phyloP scores from a whole-genome alignment of 2,888 invertebrate genomes.

The Chymomyza amoena region DNA sequence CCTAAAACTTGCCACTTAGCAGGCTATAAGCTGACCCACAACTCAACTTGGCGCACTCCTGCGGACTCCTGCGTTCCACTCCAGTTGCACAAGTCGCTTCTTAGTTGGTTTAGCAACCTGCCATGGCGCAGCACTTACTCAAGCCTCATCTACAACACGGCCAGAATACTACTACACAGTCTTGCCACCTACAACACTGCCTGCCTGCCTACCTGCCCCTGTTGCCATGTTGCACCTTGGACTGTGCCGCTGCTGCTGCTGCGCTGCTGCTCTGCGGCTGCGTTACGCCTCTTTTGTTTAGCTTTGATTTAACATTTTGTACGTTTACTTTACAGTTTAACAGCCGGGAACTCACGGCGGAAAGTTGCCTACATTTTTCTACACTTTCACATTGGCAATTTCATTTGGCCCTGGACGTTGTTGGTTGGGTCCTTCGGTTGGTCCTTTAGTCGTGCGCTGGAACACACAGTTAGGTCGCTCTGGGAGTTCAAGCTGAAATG shows the following conservation, averaged over 20 bases:
- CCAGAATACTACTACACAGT: conserved; percentile 47
- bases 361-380: conserved; percentile 51
- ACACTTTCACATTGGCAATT: conserved; percentile 69
- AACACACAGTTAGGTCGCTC: conserved; percentile 39
- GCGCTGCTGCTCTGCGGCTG: conserved; percentile 13
- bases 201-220: neutral
- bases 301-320: conserved; percentile 70
- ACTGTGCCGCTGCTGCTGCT: conserved; percentile 10
- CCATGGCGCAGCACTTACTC: neutral
- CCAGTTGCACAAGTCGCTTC: conserved; percentile 1
- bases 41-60: conserved; percentile 35
- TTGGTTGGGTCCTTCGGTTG: neutral
- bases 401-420: conserved; percentile 54
- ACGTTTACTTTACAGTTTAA: conserved; percentile 71
- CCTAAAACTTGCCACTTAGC: conserved; percentile 38
- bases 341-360: conserved; percentile 55
- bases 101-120: neutral
- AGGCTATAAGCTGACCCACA: conserved; percentile 33
- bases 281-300: conserved; percentile 67
- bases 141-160: conserved; percentile 22
- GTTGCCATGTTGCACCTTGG: neutral
- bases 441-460: neutral
- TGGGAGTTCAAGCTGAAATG: conserved; percentile 71
- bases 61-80: conserved; percentile 36
- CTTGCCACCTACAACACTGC: neutral